Evolutionary conservation across 2,797 vertebrate species (phyloP).

Genomic region (Acipenser transmontanus): DNA sequence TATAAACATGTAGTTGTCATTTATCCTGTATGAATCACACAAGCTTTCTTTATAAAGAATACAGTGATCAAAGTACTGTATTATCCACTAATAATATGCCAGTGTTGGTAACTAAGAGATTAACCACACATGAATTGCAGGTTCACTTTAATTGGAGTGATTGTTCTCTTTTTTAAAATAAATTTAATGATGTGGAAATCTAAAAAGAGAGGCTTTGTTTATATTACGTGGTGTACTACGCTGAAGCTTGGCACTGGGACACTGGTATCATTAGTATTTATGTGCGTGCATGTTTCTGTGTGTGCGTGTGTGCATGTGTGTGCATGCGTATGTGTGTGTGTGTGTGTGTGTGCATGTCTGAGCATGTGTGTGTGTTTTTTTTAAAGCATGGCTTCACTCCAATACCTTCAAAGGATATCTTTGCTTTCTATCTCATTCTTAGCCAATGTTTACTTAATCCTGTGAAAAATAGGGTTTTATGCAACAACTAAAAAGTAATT

Average conservation of each 20-base stretch:
- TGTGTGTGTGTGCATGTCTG: constrained; percentile 4
- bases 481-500: constrained; percentile 21
- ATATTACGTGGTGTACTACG: background rate
- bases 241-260: background rate
- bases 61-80: too few species aligned
- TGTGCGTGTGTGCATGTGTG: background rate
- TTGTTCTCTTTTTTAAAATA: background rate
- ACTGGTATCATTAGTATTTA: background rate
- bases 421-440: constrained; percentile 1
- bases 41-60: too few species aligned
- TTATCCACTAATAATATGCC: too few species aligned
- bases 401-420: background rate
- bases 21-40: too few species aligned
- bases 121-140: too few species aligned
- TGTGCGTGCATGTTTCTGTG: background rate
- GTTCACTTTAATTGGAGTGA: background rate
- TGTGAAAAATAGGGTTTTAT: constrained; percentile 2
- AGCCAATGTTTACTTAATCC: constrained; percentile 2
- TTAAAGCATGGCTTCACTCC: background rate
- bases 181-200: background rate
- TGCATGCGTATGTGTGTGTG: background rate
- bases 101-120: too few species aligned
- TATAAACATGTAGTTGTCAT: too few species aligned
- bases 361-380: background rate
- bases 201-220: constrained; percentile 1